These are phyloP conservation scores for Andrena minutula DNA, from an alignment of 2,888 invertebrate genomes.

Conservation along the genomic window DNA sequence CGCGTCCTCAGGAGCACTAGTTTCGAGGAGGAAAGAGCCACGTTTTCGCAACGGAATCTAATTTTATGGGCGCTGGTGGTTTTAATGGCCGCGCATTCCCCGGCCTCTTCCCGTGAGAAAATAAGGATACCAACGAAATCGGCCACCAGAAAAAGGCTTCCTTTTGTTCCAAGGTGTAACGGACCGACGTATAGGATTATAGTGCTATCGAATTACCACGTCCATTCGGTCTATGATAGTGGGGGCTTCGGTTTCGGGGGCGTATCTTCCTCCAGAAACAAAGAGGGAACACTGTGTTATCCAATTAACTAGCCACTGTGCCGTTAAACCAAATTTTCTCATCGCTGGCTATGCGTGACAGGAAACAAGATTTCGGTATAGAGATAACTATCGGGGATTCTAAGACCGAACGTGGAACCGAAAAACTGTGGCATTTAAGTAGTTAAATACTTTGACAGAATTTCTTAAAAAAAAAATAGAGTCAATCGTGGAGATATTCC, in stretches of 20 bases:
- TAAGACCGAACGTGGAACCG: background rate
- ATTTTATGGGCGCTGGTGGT: slow-evolving; percentile 21
- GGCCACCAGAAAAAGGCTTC: slow-evolving; percentile 52
- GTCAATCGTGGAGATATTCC: too few species aligned
- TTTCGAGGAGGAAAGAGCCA: background rate
- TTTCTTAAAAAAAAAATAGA: too few species aligned
- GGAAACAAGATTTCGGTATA: background rate
- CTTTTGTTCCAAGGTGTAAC: slow-evolving; percentile 55
- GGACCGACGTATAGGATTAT: slow-evolving; percentile 38
- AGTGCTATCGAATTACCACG: slow-evolving; percentile 50
- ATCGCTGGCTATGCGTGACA: background rate
- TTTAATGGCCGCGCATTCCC: too few species aligned
- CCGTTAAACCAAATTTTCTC: slow-evolving; percentile 15
- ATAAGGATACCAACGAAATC: slow-evolving; percentile 38
- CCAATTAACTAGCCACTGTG: background rate
- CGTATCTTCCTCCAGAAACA: slow-evolving; percentile 12
- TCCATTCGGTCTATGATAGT: slow-evolving; percentile 18
- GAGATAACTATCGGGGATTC: background rate
- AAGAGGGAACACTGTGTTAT: background rate
- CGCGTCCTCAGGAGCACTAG: background rate
- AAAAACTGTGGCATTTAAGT: background rate
- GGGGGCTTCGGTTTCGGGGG: slow-evolving; percentile 9
- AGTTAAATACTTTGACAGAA: too few species aligned
- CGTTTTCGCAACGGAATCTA: background rate
- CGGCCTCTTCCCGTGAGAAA: slow-evolving; percentile 52